phyloP scores from a whole-genome alignment of 2,113 vertebrate genomes.

The Bostrychus sinensis region DNA sequence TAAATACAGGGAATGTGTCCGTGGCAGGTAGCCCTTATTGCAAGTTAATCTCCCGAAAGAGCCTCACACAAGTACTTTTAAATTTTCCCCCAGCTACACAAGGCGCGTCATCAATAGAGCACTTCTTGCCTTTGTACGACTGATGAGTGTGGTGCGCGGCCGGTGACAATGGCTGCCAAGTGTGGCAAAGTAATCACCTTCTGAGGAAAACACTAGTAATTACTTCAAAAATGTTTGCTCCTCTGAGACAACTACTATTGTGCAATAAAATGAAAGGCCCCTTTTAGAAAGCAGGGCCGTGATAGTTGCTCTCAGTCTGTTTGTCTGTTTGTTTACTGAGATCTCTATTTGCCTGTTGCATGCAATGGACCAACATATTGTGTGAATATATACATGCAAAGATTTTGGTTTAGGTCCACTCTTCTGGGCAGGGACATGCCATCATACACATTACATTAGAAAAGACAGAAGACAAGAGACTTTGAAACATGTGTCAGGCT shows the following conservation, averaged over 20 bases:
- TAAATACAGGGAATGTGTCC: slow-evolving; percentile 81
- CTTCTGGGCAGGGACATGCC: neutral
- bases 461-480: neutral
- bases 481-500: neutral
- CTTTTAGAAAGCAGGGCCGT: slow-evolving; percentile 57
- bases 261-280: slow-evolving; percentile 69
- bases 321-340: slow-evolving; percentile 72
- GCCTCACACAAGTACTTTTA: slow-evolving; percentile 82
- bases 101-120: slow-evolving; percentile 80
- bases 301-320: slow-evolving; percentile 60
- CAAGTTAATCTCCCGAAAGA: slow-evolving; percentile 86
- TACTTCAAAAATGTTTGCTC: slow-evolving; percentile 85
- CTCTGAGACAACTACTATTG: slow-evolving; percentile 79
- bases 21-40: slow-evolving; percentile 84
- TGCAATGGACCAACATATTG: slow-evolving; percentile 23
- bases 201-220: slow-evolving; percentile 82
- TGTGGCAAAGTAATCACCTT: slow-evolving; percentile 82
- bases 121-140: slow-evolving; percentile 79
- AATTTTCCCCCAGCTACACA: slow-evolving; percentile 77
- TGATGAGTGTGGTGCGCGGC: slow-evolving; percentile 76
- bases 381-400: neutral
- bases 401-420: slow-evolving; percentile 2
- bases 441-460: no score
- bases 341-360: slow-evolving; percentile 38
- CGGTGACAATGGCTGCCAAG: slow-evolving; percentile 79